Percentiles rank a stretch among this genome's conserved stretches.
phyloP scores from a whole-genome alignment of 2,888 invertebrate species.

The Zaprionus bogoriensis region DNA sequence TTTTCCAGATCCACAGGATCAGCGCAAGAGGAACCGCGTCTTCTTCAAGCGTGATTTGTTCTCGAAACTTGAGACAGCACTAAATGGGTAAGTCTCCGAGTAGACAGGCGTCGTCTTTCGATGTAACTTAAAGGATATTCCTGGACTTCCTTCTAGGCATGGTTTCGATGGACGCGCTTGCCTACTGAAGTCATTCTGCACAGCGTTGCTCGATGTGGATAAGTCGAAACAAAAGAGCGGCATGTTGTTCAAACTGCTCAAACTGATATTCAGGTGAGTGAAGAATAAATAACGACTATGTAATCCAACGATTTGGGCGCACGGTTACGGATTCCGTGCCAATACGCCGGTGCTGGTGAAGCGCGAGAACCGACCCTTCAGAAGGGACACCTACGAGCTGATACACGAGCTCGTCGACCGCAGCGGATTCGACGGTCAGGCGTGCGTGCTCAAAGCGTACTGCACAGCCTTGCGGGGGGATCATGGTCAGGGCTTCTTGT shows the following conservation, averaged over 20 bases:
- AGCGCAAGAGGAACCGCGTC: constrained; percentile 82
- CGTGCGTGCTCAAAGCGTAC: constrained; percentile 87
- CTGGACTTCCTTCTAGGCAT: constrained; percentile 84
- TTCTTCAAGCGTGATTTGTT: constrained; percentile 86
- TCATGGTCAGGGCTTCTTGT: constrained; percentile 82
- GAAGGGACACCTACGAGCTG: constrained; percentile 85
- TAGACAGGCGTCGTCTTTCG: too few species aligned
- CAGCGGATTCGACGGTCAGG: constrained; percentile 87
- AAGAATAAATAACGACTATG: too few species aligned
- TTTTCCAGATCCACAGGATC: constrained; percentile 83
- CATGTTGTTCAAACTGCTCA: constrained; percentile 84
- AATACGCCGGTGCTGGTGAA: constrained; percentile 85
- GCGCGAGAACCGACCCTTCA: constrained; percentile 83
- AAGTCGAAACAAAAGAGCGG: constrained; percentile 67
- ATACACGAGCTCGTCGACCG: constrained; percentile 84
- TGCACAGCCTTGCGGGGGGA: constrained; percentile 82
- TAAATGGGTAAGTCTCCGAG: constrained; percentile 85
- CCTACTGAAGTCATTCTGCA: constrained; percentile 88
- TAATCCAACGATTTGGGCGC: constrained; percentile 87
- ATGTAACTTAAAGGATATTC: not conserved
- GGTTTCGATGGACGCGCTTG: constrained; percentile 89
- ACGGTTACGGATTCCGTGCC: constrained; percentile 88
- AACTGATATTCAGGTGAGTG: constrained; percentile 85
- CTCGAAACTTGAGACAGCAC: constrained; percentile 84
- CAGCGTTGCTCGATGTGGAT: constrained; percentile 82